Conservation (phyloP, 2,888 invertebrate species). For the Thelaira solivaga region DNA sequence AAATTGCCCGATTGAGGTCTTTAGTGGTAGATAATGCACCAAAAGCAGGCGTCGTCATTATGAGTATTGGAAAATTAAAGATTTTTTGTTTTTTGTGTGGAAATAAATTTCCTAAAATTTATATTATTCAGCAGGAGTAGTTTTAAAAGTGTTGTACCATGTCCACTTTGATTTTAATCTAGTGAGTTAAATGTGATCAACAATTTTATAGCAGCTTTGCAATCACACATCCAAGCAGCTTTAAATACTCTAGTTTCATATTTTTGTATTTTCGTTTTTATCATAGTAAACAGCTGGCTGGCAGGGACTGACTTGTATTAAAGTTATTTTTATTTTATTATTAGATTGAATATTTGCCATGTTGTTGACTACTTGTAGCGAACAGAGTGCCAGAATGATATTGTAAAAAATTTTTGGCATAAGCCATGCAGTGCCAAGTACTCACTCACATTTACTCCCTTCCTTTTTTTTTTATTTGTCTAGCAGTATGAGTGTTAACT, state of each 20-base stretch:
- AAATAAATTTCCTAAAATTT: not conserved
- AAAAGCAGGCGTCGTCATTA: slow-evolving; percentile 50
- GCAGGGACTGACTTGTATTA: too few species aligned
- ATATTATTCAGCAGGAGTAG: slow-evolving; percentile 11
- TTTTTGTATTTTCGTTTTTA: not conserved
- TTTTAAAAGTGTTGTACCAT: slow-evolving; percentile 43
- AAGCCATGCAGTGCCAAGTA: not conserved
- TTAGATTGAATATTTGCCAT: slow-evolving; percentile 36
- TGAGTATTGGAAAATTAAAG: slow-evolving; percentile 2
- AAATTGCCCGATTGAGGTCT: not conserved
- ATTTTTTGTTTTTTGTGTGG: not conserved
- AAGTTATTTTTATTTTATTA: slow-evolving; percentile 30
- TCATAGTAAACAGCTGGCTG: slow-evolving; percentile 47
- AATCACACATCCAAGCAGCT: slow-evolving; percentile 8
- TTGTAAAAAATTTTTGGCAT: slow-evolving; percentile 42
- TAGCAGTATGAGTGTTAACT: slow-evolving; percentile 52
- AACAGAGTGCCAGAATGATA: slow-evolving; percentile 27
- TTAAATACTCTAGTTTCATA: slow-evolving; percentile 33
- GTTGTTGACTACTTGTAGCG: slow-evolving; percentile 41
- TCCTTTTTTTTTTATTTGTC: not conserved
- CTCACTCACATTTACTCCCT: not conserved
- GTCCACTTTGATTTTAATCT: slow-evolving; percentile 65
- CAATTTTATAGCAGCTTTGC: slow-evolving; percentile 45
- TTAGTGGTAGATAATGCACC: slow-evolving; percentile 30
- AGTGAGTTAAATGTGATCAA: slow-evolving; percentile 64